Evolutionary conservation across 1,140 invertebrate species (phyloP), one percentile per base, ranked within the genome.

Genomic region (Tetragonula clypearis): DNA sequence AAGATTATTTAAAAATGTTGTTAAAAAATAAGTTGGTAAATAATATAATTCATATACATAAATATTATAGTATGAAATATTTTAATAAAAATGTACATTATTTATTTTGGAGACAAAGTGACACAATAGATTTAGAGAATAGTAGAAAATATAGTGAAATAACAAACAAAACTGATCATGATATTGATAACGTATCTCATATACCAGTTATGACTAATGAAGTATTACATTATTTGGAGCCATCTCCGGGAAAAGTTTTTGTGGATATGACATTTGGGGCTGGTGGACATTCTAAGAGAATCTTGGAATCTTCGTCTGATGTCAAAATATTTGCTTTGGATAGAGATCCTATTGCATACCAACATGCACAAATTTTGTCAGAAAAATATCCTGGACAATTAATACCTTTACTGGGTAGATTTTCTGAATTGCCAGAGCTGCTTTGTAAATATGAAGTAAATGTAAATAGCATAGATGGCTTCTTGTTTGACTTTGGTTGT

Each of bases 231-330:
- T 96, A 96, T 91, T 92, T 98, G 53, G 95, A 97, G 79, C 96
- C 97, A 4, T 89, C 93, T 81, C 93, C 96, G 66, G 94, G 96
- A 82, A 95, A 97, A 87, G 92, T 95, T 26, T 96, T 97, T 82
- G 95, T 99, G 72, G 98, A 99, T 92, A 98, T 98, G 98, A 99
- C 99, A 53, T 99, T 99, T 96, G 98, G 99, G 68, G 97, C 97
- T 80, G 99, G 99, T 49, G 98, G 98, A n/a, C 98, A 99, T 94
- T 96, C 97, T 87, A 94, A 95, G 89, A 90, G 92, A 94, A 95
- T 98, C 85, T 93, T 98, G 79, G 92, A 96, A 90, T 85, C 92
- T 56, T 91, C 94, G 62, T 94, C 95, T 15, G 91, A 95, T 90
- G 92, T 96, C 15, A 96, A 94, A 88, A 94, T 99, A 23, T 96